These are phyloP conservation scores for Ormyrus pomaceus DNA, from an alignment of 2,888 invertebrate genomes.

Conservation along the genomic window DNA sequence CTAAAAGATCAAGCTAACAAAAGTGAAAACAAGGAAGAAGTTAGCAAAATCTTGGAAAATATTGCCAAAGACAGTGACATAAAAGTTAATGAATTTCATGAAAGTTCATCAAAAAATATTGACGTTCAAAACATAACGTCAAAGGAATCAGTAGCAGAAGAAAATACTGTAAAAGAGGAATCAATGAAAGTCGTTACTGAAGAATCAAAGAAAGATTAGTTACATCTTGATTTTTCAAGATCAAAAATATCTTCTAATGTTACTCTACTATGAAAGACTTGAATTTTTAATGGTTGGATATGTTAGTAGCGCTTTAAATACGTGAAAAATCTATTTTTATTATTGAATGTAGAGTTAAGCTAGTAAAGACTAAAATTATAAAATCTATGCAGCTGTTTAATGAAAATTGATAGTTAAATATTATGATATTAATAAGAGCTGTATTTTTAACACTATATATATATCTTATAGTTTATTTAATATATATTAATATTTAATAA, in stretches of 20 bases:
- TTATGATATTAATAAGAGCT: slow-evolving; percentile 40
- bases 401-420: slow-evolving; percentile 34
- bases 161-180: slow-evolving; percentile 23
- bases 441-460: slow-evolving; percentile 39
- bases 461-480: slow-evolving; percentile 28
- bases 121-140: slow-evolving; percentile 1
- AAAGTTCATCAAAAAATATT: slow-evolving; percentile 9
- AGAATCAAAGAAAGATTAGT: slow-evolving; percentile 34
- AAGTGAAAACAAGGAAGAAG: slow-evolving; percentile 26
- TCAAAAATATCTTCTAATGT: slow-evolving; percentile 28
- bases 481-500: slow-evolving; percentile 16
- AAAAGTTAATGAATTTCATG: slow-evolving; percentile 14
- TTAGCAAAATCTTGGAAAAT: slow-evolving; percentile 24
- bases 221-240: slow-evolving; percentile 9
- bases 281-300: slow-evolving; percentile 48
- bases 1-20: slow-evolving; percentile 1
- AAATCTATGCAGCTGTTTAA: slow-evolving; percentile 44
- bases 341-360: slow-evolving; percentile 42
- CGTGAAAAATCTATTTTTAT: slow-evolving; percentile 54
- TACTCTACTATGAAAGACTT: slow-evolving; percentile 49
- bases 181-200: slow-evolving; percentile 21
- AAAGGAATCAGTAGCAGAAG: slow-evolving; percentile 14
- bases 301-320: slow-evolving; percentile 40
- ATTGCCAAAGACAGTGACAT: slow-evolving; percentile 46
- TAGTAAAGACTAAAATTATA: slow-evolving; percentile 48